Percentiles rank a stretch among this genome's conserved stretches.
Evolutionary conservation across 2,113 vertebrate genomes (phyloP).

Genomic region (Henicopernis longicauda): DNA sequence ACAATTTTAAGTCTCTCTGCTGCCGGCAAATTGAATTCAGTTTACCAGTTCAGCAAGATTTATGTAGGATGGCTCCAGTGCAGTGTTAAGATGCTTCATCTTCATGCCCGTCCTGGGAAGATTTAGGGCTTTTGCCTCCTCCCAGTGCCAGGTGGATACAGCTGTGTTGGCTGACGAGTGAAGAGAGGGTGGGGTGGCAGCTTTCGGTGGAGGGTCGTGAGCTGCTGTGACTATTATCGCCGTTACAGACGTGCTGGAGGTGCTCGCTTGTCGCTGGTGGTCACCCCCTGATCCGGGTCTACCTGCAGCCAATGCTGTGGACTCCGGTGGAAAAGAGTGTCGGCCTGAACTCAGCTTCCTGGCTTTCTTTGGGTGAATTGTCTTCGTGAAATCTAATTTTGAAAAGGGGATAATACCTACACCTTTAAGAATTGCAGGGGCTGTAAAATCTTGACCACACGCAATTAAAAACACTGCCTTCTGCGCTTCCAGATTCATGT

Average conservation of each 20-base stretch:
- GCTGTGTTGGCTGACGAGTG: neutral
- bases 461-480: neutral
- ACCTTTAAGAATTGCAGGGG: neutral
- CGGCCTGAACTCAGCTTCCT: neutral
- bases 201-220: neutral
- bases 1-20: neutral
- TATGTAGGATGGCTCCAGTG: neutral
- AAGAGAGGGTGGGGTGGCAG: neutral
- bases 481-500: neutral
- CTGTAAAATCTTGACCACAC: neutral
- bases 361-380: too few species aligned
- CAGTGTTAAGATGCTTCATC: neutral
- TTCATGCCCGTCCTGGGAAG: neutral
- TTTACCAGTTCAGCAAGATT: neutral
- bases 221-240: fast-evolving
- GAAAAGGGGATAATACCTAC: neutral
- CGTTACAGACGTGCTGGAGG: neutral
- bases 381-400: neutral
- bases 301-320: neutral
- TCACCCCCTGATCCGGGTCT: neutral
- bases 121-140: neutral
- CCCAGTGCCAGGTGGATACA: too few species aligned
- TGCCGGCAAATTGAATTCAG: neutral
- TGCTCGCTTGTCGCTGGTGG: fast-evolving
- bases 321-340: neutral